Evolutionary conservation across 2,888 invertebrate genomes (phyloP), one percentile per base, ranked within the genome.

Genomic region (Noctua comes): DNA sequence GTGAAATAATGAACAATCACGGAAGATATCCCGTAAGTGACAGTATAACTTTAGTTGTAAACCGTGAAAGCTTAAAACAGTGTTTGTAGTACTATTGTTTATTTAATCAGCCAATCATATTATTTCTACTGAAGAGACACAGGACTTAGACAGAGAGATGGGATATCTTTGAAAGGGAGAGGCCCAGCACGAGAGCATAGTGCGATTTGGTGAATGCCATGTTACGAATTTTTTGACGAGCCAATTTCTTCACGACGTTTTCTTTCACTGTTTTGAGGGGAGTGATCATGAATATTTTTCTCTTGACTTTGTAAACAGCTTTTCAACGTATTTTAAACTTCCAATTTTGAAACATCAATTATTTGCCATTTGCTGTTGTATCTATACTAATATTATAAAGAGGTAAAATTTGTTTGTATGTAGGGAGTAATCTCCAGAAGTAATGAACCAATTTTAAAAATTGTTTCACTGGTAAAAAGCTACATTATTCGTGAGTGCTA

Each of bases 21-120:
- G n/a, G n/a, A n/a, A n/a, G n/a, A n/a, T n/a, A n/a, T n/a, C n/a
- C n/a, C n/a, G n/a, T n/a, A n/a, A n/a, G n/a, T n/a, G n/a, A n/a
- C n/a, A n/a, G n/a, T n/a, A n/a, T n/a, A n/a, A n/a, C n/a, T n/a
- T n/a, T n/a, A n/a, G n/a, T n/a, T n/a, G n/a, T n/a, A n/a, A n/a
- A n/a, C n/a, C n/a, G n/a, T n/a, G n/a, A n/a, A n/a, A n/a, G n/a
- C n/a, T n/a, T n/a, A n/a, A n/a, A n/a, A n/a, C n/a, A n/a, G n/a
- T n/a, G n/a, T n/a, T n/a, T 89, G 84, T 71, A 31, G 24, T 68
- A 48, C 18, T 24, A 24, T 3, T 65, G 13, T 3, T 40, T 24
- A 13, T 3, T n/a, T n/a, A 16, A 43, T n/a, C n/a, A 16, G 7
- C 6, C n/a, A n/a, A 66, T 43, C 27, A 13, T 24, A 6, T 40